These are phyloP conservation scores for Hesperia comma DNA, from an alignment of 2,888 invertebrate genomes.

Conservation along the genomic window DNA sequence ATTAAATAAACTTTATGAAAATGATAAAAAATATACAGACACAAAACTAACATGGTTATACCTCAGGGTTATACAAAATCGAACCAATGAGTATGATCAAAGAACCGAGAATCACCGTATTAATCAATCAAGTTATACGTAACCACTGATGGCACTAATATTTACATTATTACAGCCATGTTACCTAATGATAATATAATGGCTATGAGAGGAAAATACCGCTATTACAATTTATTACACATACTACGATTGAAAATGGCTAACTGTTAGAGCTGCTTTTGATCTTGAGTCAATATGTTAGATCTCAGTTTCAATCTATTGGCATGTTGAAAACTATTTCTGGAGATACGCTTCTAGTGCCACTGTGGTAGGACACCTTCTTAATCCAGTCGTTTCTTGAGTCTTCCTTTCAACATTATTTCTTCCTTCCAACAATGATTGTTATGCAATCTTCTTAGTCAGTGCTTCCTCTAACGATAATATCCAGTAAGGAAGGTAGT, in stretches of 20 bases:
- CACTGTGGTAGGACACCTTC: background rate
- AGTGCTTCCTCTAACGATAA: too few relatives aligned
- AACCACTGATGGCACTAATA: slow-evolving; percentile 16
- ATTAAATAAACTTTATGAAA: too few relatives aligned
- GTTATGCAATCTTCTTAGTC: too few relatives aligned
- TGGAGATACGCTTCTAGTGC: background rate
- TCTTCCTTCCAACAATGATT: too few relatives aligned
- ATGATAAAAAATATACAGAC: too few relatives aligned
- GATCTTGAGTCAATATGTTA: slow-evolving; percentile 1
- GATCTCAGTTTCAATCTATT: background rate
- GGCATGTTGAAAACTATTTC: background rate
- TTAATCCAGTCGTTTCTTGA: background rate
- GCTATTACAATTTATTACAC: slow-evolving; percentile 35
- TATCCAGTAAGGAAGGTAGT: too few relatives aligned
- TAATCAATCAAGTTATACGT: slow-evolving; percentile 15
- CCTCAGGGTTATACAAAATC: background rate
- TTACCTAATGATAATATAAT: slow-evolving; percentile 35
- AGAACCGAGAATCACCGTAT: slow-evolving; percentile 4
- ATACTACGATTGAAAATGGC: slow-evolving; percentile 18
- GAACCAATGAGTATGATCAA: slow-evolving; percentile 4
- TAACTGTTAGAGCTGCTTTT: slow-evolving; percentile 25
- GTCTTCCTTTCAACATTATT: too few relatives aligned
- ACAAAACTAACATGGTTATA: background rate
- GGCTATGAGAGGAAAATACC: slow-evolving; percentile 25
- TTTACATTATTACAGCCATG: slow-evolving; percentile 35